phyloP scores from a whole-genome alignment of 1,140 invertebrate species.

The Drosophila melanica region DNA sequence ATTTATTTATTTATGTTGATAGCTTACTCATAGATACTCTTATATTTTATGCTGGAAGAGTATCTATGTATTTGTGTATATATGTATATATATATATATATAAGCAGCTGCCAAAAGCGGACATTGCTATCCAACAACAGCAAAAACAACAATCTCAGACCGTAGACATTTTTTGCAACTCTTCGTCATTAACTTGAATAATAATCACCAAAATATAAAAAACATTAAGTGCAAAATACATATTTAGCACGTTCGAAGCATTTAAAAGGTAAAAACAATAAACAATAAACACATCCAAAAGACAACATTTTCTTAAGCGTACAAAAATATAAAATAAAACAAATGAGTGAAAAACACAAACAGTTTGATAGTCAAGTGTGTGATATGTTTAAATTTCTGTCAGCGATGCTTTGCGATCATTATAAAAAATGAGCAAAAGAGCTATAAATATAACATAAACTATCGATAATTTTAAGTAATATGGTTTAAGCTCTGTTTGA shows the following conservation, averaged over 20 bases:
- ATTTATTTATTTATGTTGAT: slow-evolving; percentile 32
- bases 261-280: slow-evolving; percentile 44
- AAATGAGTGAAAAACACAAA: slow-evolving; percentile 15
- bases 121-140: slow-evolving; percentile 23
- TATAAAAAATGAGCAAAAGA: too few relatives aligned
- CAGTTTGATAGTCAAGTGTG: slow-evolving; percentile 23
- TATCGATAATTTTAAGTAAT: not conserved
- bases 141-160: slow-evolving; percentile 14
- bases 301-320: slow-evolving; percentile 31
- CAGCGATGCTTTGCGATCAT: not conserved
- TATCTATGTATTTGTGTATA: slow-evolving; percentile 1
- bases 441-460: not conserved
- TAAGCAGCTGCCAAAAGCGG: slow-evolving; percentile 23
- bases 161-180: slow-evolving; percentile 26
- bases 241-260: slow-evolving; percentile 53
- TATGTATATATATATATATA: slow-evolving; percentile 12
- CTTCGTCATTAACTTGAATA: slow-evolving; percentile 42
- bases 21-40: slow-evolving; percentile 22
- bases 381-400: slow-evolving; percentile 20
- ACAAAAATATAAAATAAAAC: slow-evolving; percentile 13
- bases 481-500: not conserved
- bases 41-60: slow-evolving; percentile 3
- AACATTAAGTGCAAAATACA: slow-evolving; percentile 43
- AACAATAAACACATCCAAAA: slow-evolving; percentile 37
- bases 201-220: slow-evolving; percentile 35